phyloP scores from a whole-genome alignment of 2,113 vertebrate genomes.

The Pteruthius melanotis region DNA sequence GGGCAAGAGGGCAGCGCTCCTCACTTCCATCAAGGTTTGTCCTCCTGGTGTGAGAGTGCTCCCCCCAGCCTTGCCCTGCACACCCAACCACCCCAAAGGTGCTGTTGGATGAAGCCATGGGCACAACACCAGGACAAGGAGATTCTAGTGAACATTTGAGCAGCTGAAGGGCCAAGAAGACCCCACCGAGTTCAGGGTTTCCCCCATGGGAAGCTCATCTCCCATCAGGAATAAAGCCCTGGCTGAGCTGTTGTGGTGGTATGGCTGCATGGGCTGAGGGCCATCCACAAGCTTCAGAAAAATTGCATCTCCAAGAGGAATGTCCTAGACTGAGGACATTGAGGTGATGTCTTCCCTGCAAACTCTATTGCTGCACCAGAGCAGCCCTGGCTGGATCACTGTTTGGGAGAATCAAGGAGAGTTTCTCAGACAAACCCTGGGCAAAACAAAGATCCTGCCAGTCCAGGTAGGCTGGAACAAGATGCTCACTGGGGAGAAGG shows the following conservation, averaged over 20 bases:
- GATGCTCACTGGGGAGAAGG: background rate
- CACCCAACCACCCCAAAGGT: rapidly evolving
- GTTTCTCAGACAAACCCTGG: background rate
- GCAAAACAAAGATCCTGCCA: background rate
- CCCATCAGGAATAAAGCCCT: background rate
- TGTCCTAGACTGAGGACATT: background rate
- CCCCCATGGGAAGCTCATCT: rapidly evolving
- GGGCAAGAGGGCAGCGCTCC: rapidly evolving
- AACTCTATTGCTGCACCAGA: background rate
- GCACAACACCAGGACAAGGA: background rate
- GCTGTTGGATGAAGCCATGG: background rate
- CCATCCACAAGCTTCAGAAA: background rate
- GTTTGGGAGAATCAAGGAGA: background rate
- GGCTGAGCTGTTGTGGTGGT: rapidly evolving
- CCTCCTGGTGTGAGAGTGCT: background rate
- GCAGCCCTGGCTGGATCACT: background rate
- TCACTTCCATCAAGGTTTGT: background rate
- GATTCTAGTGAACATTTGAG: background rate
- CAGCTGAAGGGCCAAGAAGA: background rate
- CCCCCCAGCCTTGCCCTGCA: background rate
- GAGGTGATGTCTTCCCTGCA: background rate
- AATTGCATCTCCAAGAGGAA: background rate
- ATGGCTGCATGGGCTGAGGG: background rate
- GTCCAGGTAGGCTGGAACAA: background rate
- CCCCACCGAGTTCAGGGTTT: background rate